These are phyloP conservation scores for Penaeus monodon DNA, from an alignment of 2,888 invertebrate species.

Conservation along the genomic window DNA sequence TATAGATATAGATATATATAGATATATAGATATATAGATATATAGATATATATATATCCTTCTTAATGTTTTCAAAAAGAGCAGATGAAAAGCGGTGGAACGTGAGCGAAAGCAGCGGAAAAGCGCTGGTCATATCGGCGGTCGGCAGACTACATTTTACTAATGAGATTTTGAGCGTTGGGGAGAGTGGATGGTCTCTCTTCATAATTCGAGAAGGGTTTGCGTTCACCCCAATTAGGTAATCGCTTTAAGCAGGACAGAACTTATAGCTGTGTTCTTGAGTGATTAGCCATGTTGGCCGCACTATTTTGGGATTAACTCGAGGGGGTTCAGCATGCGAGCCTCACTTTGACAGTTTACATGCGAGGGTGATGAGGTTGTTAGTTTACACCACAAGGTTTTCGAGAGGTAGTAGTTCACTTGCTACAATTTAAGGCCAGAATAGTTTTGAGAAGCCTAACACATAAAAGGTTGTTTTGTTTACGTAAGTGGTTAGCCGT, in stretches of 20 bases:
- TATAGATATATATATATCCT: no score
- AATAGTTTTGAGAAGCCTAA: no score
- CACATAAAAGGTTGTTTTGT: no score
- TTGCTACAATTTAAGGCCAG: no score
- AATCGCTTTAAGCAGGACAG: constrained; percentile 41
- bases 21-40: neutral
- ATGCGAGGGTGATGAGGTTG: no score
- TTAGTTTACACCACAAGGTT: no score
- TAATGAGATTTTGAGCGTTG: constrained; percentile 48
- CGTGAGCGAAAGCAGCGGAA: neutral
- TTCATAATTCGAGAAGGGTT: constrained; percentile 43
- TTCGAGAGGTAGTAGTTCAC: no score
- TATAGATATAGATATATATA: neutral
- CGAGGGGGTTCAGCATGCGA: no score
- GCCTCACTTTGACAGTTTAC: no score
- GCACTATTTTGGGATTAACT: no score
- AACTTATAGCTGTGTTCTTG: constrained; percentile 22
- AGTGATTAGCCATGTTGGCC: constrained; percentile 8
- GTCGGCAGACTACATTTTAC: constrained; percentile 46
- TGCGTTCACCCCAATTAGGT: constrained; percentile 45
- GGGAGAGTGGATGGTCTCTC: constrained; percentile 24
- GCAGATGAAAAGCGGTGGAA: constrained; percentile 6
- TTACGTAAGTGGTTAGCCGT: no score
- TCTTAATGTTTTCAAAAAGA: neutral
- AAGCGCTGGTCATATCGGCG: constrained; percentile 25